Evolutionary conservation across 92 coral and sea anemone species (phyloP).

Genomic region (Phenganax stokvisi): DNA sequence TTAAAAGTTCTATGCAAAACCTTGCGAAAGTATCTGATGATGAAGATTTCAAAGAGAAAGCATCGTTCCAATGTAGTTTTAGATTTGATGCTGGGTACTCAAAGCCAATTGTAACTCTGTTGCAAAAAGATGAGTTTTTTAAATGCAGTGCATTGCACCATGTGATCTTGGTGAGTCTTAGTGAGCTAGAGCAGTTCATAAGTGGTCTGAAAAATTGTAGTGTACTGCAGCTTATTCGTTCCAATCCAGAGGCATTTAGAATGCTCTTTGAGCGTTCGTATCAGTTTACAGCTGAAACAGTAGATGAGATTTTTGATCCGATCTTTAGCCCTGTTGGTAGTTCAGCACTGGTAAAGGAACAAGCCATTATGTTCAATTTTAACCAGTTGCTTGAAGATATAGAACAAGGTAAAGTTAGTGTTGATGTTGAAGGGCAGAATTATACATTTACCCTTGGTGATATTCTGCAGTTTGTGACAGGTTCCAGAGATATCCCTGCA

Average conservation of each 20-base stretch:
- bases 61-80: slow-evolving; percentile 45
- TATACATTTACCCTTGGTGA: no score
- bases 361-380: slow-evolving; percentile 19
- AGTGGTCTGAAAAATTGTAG: slow-evolving; percentile 48
- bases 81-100: slow-evolving; percentile 54
- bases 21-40: slow-evolving; percentile 43
- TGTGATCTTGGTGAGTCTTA: slow-evolving; percentile 40
- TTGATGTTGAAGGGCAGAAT: no score
- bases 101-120: slow-evolving; percentile 49
- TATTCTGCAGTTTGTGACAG: no score
- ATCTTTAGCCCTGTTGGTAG: no score
- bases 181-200: slow-evolving; percentile 54
- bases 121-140: slow-evolving; percentile 47
- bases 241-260: slow-evolving; percentile 44
- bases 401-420: no score
- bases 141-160: slow-evolving; percentile 46
- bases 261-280: slow-evolving; percentile 38
- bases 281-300: slow-evolving; percentile 46
- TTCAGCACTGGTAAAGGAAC: slow-evolving; percentile 33
- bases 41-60: slow-evolving; percentile 43
- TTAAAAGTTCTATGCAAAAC: slow-evolving; percentile 46
- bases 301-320: slow-evolving; percentile 39
- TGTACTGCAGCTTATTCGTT: slow-evolving; percentile 45
- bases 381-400: no score
- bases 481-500: no score